phyloP scores from a whole-genome alignment of 2,113 vertebrate genomes.

The Promerops cafer region DNA sequence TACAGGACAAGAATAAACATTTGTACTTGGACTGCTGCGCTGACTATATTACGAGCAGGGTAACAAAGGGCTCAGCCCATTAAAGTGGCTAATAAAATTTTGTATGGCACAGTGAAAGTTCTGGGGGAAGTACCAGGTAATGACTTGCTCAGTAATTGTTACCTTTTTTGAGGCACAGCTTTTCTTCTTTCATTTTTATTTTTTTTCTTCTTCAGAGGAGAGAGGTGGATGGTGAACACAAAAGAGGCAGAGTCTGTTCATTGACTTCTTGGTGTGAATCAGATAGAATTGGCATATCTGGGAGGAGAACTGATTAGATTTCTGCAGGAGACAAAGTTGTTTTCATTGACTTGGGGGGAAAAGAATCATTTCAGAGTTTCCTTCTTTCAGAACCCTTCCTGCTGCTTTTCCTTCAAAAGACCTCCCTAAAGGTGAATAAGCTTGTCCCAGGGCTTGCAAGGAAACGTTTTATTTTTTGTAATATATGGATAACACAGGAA shows the following conservation, averaged over 20 bases:
- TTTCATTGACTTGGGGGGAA: not conserved
- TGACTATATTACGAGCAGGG: not conserved
- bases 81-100: not conserved
- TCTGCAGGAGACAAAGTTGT: not conserved
- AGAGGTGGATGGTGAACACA: not conserved
- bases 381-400: not conserved
- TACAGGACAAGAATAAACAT: not conserved
- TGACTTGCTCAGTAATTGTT: not conserved
- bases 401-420: not conserved
- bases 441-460: not conserved
- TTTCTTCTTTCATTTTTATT: not conserved
- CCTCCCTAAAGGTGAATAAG: not conserved
- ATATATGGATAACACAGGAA: not conserved
- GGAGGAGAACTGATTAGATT: not conserved
- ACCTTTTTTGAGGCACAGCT: not conserved
- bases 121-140: not conserved
- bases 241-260: not conserved
- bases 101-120: not conserved
- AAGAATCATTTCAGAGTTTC: not conserved
- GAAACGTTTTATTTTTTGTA: not conserved
- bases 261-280: not conserved
- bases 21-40: not conserved
- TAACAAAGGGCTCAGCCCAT: not conserved
- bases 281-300: not conserved
- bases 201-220: no score